phyloP scores from a whole-genome alignment of 2,113 vertebrate species.

The Gallinago undulata region DNA sequence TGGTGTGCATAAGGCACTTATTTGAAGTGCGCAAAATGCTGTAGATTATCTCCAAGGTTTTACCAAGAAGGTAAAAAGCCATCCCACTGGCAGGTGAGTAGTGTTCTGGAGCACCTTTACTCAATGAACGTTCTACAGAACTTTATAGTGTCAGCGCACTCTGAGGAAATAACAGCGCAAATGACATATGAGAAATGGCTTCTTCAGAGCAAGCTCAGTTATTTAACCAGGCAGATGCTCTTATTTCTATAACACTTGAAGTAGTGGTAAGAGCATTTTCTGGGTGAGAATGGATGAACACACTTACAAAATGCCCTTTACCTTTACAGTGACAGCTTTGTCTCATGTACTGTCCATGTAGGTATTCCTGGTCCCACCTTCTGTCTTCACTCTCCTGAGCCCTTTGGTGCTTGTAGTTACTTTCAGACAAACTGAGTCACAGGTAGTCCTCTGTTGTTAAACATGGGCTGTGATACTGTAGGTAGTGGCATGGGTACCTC shows the following conservation, averaged over 20 bases:
- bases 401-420: not conserved
- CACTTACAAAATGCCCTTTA: accelerated
- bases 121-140: not conserved
- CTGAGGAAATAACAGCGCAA: not conserved
- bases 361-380: not conserved
- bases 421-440: accelerated
- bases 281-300: not conserved
- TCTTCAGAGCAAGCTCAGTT: not conserved
- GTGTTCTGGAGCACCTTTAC: not conserved
- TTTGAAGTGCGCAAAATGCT: not conserved
- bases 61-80: not conserved
- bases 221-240: not conserved
- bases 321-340: not conserved
- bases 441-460: not conserved
- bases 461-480: accelerated
- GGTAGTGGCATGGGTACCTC: not conserved
- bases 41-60: not conserved
- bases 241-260: not conserved
- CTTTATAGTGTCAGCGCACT: not conserved
- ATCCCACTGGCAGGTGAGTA: not conserved
- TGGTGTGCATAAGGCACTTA: not conserved
- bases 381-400: accelerated
- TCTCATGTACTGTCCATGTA: accelerated
- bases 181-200: not conserved
- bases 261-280: not conserved